Base-by-base conservation (phyloP, 2,113 vertebrate genomes). In the Oryzias curvinotus region DNA sequence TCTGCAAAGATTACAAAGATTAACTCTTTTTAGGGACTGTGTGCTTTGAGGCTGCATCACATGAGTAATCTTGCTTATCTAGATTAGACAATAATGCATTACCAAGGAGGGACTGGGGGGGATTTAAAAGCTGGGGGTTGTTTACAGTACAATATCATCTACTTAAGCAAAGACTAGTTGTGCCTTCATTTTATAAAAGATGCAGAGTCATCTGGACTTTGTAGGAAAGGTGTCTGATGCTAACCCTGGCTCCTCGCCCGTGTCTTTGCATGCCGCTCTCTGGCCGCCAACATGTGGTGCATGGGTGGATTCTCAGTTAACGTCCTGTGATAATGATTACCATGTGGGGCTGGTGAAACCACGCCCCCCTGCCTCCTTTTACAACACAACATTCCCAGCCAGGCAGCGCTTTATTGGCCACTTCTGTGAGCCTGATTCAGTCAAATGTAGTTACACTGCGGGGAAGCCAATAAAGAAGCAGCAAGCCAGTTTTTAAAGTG, bases 281-380 rank as follows among this genome's bases (percentile, higher is more conserved):
- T 59, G 84, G 70, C 80, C 78, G 81, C 52, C 80, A 78, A 70
- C 82, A 81, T 85, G 85, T 82, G 83, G 74, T 87, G 78, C 86
- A 88, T 86, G 68, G 78, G 61, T 70, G 73, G 78, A 80, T 85
- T 88, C 86, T 89, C 83, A 57, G 47, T 13, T 57, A 55, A 67
- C 65, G 66, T 82, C 73, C 77, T 77, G 67, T 51, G 64, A 75
- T 88, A 86, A 88, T 87, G 79, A 85, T 81, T 89, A 74, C 84
- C 73, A 83, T 85, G 81, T 84, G 84, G 72, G 30, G 65, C 63
- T 26, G 14, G 57, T 45, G 46, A 68, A 60, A 65, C 75, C 78
- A 75, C 83, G 55, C 78, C 76, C 54, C 84, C 12, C 15, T 8
- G 43, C 50, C 50, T 36, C 61, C 62, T 57, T 77, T 71, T 63